Base-by-base conservation (phyloP, 1,140 invertebrate species). In the Zeugodacus cucurbitae region DNA sequence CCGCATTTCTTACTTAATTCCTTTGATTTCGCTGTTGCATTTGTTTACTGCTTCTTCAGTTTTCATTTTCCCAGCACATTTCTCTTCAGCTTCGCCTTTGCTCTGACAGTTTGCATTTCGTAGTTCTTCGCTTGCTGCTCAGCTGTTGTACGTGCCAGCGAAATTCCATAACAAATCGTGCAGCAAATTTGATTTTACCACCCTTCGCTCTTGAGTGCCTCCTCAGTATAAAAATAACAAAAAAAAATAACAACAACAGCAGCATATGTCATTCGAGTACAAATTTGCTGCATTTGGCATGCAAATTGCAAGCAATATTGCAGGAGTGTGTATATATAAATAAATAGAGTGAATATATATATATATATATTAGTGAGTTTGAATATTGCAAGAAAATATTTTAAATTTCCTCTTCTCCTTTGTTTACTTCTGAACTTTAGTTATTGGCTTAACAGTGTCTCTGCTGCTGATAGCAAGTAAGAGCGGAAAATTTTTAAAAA, bases 101-200 rank as follows among this genome's bases (percentile, higher is more conserved):
- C 10, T 11, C 62, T 29, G 26, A 29, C 26, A 34, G 14, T 10
- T 67, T 67, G 29, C 14, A 8, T 67, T 34, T 67, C 62, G 32
- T 26, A 14, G n/a, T 67, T 34, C 29, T 34, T 17, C 26, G 4
- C 26, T 32, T 32, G 11, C 26, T n/a, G n/a, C 11, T 32, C 62
- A 67, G 59, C 26, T 29, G 59, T 32, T 32, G 62, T 32, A 34
- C 62, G 62, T 67, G 11, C 14, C 14, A 34, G 11, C 10, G 62
- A 32, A 67, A 67, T 67, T 67, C 62, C 62, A 22, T 14, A 74
- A 3, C 70, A 37, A 74, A 74, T 74, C 70, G 70, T 74, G 70
- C 70, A 74, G 70, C 70, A 74, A 74, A 74, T 74, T 74, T 74
- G 70, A 74, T 74, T 44, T 41, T 20, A 32, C 29, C 29, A 17